A percentile compares a stretch with the other conserved stretches of the same genome.
Conservation (phyloP, 1,140 invertebrate species). For the Scaptomyza montana region DNA sequence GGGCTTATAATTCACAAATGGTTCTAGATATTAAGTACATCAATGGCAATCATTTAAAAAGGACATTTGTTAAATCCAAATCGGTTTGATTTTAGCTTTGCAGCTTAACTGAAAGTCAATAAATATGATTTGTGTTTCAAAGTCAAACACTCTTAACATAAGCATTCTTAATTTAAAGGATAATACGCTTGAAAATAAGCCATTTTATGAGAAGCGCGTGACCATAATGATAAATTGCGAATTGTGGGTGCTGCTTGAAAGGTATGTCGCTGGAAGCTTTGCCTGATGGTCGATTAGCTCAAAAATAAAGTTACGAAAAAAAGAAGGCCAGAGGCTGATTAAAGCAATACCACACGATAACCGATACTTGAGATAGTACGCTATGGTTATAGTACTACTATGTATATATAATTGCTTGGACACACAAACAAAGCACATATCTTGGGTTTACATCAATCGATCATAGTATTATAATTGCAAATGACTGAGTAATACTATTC, state of each 20-base stretch:
- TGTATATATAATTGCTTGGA: too few species aligned
- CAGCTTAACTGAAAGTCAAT: too few species aligned
- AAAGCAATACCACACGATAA: background rate
- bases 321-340: background rate
- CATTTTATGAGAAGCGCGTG: conserved; percentile 16
- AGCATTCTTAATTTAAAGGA: background rate
- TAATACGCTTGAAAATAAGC: background rate
- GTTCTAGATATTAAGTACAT: too few species aligned
- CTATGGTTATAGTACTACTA: background rate
- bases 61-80: too few species aligned
- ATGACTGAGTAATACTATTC: background rate
- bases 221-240: conserved; percentile 15
- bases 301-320: too few species aligned
- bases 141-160: too few species aligned
- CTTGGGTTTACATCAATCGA: background rate
- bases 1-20: background rate
- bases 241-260: conserved; percentile 33
- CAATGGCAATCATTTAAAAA: too few species aligned
- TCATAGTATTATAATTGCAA: background rate
- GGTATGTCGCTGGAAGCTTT: too few species aligned
- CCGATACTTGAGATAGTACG: background rate
- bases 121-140: too few species aligned
- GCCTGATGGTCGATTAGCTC: too few species aligned
- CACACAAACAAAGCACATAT: conserved; percentile 1
- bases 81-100: too few species aligned